Conservation (phyloP, 2,797 vertebrate genomes). For the Diceros bicornis region DNA sequence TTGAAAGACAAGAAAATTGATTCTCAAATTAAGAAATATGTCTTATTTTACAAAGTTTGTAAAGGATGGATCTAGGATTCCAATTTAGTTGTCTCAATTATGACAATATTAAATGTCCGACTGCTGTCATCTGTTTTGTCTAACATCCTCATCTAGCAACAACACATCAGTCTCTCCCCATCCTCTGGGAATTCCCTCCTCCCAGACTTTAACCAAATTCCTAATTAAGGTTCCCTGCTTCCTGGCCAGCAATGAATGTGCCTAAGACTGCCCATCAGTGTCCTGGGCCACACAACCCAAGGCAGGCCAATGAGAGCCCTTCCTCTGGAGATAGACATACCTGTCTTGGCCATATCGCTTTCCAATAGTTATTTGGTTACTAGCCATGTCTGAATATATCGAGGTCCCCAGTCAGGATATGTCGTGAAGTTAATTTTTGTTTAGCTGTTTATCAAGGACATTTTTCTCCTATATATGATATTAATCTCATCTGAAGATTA, state of each 20-base stretch:
- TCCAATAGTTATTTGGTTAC: background rate
- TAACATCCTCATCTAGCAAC: background rate
- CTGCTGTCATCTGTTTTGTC: background rate
- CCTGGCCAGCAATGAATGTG: background rate
- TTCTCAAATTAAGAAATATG: constrained; percentile 42
- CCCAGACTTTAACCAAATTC: background rate
- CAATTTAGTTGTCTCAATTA: background rate
- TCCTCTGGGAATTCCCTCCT: background rate
- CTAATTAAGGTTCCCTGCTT: background rate
- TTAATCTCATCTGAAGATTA: background rate
- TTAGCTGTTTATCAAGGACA: background rate
- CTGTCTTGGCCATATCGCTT: background rate
- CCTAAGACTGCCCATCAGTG: background rate
- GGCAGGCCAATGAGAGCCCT: background rate
- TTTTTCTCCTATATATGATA: background rate
- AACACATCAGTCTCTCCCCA: background rate
- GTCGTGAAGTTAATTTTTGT: background rate
- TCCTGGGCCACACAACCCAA: background rate
- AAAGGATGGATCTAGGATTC: background rate
- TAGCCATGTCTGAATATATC: background rate
- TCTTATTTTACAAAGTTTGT: background rate
- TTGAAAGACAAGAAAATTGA: background rate
- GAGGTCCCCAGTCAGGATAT: background rate
- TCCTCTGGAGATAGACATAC: background rate
- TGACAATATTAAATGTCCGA: background rate